These are phyloP conservation scores for Scelioninae gen. 1 DNA, from an alignment of 2,888 invertebrate species.

Conservation along the genomic window DNA sequence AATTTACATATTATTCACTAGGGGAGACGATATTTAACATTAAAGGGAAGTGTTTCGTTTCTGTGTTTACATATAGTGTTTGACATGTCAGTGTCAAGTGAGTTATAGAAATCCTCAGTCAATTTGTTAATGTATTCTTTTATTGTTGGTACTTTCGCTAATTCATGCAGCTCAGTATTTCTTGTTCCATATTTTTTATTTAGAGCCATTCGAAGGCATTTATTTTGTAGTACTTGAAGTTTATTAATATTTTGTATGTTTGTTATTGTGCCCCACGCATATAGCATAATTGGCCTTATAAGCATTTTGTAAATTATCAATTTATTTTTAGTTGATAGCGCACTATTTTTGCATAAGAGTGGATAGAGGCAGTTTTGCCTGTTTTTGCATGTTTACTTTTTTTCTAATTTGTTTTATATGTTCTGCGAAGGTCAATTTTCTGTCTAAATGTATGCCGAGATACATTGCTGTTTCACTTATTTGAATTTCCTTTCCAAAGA, in stretches of 20 bases:
- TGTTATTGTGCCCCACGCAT: constrained; percentile 14
- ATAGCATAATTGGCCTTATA: constrained; percentile 15
- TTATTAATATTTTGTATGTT: neutral
- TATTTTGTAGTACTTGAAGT: constrained; percentile 27
- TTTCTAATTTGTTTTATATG: neutral
- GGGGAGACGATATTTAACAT: too few species aligned
- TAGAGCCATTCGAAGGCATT: constrained; percentile 20
- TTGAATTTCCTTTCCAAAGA: too few species aligned
- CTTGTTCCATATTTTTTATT: neutral
- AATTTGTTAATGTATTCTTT: neutral
- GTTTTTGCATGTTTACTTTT: constrained; percentile 3
- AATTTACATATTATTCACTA: too few species aligned
- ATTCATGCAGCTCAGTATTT: neutral
- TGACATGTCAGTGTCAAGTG: too few species aligned
- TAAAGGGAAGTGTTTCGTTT: too few species aligned
- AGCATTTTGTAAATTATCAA: constrained; percentile 15
- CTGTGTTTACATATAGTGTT: too few species aligned
- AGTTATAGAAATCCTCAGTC: too few species aligned
- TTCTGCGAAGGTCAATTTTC: constrained; percentile 13
- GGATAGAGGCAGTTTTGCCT: neutral
- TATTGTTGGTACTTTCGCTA: neutral
- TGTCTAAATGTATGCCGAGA: too few species aligned
- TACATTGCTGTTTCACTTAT: too few species aligned
- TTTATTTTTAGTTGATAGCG: neutral
- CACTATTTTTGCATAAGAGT: neutral